Evolutionary conservation across 2,888 invertebrate species (phyloP).

Genomic region (Frankliniella fusca): DNA sequence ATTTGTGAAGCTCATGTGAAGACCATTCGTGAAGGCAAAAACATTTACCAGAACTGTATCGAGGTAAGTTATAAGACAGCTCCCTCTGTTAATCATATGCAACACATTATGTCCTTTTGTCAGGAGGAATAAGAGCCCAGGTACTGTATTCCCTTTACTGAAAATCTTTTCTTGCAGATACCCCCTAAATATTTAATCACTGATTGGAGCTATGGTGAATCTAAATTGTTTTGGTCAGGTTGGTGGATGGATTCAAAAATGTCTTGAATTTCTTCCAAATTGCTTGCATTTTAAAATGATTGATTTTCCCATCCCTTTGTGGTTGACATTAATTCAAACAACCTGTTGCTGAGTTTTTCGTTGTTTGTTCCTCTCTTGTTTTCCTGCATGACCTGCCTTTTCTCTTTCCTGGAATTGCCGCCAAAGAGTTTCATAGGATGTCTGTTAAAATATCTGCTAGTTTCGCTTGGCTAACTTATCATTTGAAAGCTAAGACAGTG

Average conservation of each 20-base stretch:
- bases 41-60: constrained; percentile 49
- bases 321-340: not conserved
- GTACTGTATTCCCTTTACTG: not conserved
- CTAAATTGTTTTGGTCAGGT: not conserved
- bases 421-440: no score
- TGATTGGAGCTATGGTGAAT: constrained; percentile 7
- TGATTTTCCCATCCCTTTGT: not conserved
- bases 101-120: not conserved
- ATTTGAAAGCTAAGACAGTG: no score
- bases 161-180: not conserved
- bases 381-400: no score
- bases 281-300: not conserved
- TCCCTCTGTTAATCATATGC: not conserved
- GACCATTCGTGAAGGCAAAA: constrained; percentile 47
- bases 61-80: constrained; percentile 45
- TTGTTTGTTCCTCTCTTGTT: no score
- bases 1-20: constrained; percentile 48
- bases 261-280: not conserved
- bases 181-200: constrained; percentile 4
- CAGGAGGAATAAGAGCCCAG: no score
- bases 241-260: not conserved
- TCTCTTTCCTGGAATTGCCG: no score
- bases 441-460: no score
- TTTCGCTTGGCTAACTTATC: no score
- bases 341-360: no score